Percentiles rank a stretch among this genome's conserved stretches.
Evolutionary conservation across 2,888 invertebrate genomes (phyloP).

Genomic region (Xestobium rufovillosum): DNA sequence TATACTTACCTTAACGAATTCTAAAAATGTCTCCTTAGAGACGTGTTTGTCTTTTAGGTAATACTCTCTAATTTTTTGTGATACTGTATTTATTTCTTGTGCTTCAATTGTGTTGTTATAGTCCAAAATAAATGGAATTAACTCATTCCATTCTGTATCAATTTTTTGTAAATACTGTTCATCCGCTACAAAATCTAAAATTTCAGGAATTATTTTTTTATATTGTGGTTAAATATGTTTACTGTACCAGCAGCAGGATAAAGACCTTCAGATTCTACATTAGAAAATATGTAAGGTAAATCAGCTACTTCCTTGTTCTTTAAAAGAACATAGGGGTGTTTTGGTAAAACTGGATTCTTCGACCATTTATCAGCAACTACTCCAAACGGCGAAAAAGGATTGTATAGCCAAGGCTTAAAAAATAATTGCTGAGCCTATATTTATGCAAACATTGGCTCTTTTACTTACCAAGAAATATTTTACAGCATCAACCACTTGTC

Average conservation of each 20-base stretch:
- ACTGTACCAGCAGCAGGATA: conserved; percentile 59
- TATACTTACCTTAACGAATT: conserved; percentile 30
- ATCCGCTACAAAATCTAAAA: conserved; percentile 33
- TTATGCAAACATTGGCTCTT: too few species aligned
- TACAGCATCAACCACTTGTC: conserved; percentile 51
- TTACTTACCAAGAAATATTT: conserved; percentile 50
- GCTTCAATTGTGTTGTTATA: conserved; percentile 36
- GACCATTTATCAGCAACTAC: conserved; percentile 55
- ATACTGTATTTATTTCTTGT: conserved; percentile 25
- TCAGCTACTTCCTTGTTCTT: conserved; percentile 51
- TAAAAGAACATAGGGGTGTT: conserved; percentile 57
- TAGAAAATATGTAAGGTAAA: conserved; percentile 62
- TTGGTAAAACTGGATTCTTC: conserved; percentile 55
- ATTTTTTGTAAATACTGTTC: conserved; percentile 31
- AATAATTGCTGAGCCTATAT: too few species aligned
- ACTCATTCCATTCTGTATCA: conserved; percentile 35
- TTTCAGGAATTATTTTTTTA: conserved; percentile 5
- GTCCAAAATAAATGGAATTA: conserved; percentile 39
- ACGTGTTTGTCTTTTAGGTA: conserved; percentile 36
- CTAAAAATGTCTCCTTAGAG: conserved; percentile 28
- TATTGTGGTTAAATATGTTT: conserved; percentile 1
- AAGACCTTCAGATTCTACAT: conserved; percentile 64
- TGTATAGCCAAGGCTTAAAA: conserved; percentile 51
- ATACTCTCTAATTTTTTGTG: conserved; percentile 33
- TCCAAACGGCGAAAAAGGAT: conserved; percentile 65